phyloP scores from a whole-genome alignment of 1,140 invertebrate genomes.

The Ephestia elutella region DNA sequence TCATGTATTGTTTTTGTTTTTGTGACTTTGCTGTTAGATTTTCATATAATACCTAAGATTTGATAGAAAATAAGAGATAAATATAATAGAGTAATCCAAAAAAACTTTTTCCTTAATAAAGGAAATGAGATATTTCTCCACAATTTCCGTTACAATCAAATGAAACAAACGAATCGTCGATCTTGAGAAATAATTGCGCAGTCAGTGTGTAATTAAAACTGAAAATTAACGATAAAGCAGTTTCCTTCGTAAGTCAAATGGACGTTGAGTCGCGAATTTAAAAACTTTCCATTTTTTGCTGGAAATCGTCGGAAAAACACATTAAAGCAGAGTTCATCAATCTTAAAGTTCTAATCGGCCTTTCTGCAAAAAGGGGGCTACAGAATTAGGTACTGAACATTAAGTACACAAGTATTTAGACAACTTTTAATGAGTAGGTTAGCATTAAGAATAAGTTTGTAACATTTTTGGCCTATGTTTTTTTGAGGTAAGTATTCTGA shows the following conservation, averaged over 20 bases:
- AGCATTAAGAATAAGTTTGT: too few species aligned
- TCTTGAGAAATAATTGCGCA: not conserved
- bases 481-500: too few species aligned
- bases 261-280: conserved; percentile 24
- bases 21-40: too few species aligned
- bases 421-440: too few species aligned
- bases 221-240: conserved; percentile 7
- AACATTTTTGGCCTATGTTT: too few species aligned
- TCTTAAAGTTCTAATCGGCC: conserved; percentile 38
- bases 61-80: too few species aligned
- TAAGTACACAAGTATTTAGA: too few species aligned
- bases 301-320: conserved; percentile 24
- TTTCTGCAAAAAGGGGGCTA: conserved; percentile 15
- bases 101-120: too few species aligned
- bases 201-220: conserved; percentile 16
- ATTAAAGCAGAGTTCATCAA: conserved; percentile 40
- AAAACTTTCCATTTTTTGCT: conserved; percentile 19
- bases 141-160: not conserved
- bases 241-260: conserved; percentile 3
- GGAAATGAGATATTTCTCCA: not conserved
- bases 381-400: not conserved
- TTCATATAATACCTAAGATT: too few species aligned
- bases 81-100: too few species aligned
- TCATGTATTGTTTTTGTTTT: too few species aligned
- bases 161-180: not conserved